Percentiles rank a stretch among this genome's conserved stretches.
phyloP scores from a whole-genome alignment of 2,888 invertebrate species.

The Dryomyza anilis region DNA sequence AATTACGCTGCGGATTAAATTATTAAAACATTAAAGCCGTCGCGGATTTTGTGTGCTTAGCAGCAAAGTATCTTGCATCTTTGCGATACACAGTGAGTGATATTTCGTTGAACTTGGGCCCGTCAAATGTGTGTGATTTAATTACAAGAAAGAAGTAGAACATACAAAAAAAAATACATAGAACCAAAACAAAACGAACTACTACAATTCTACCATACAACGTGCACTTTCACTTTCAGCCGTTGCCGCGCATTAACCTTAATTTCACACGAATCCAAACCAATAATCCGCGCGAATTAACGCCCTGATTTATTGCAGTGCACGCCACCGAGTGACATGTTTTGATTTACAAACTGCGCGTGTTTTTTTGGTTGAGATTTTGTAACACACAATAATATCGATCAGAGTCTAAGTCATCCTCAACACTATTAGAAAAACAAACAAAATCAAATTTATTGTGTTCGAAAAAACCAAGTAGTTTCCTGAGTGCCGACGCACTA shows the following conservation, averaged over 20 bases:
- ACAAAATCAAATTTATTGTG: no score
- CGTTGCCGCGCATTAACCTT: conserved; percentile 1
- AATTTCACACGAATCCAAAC: no score
- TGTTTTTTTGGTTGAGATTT: no score
- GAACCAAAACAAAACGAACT: neutral
- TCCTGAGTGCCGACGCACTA: no score
- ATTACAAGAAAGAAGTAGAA: neutral
- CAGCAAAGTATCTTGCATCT: conserved; percentile 26
- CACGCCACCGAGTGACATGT: neutral
- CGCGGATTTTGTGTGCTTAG: conserved; percentile 43
- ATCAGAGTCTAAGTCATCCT: no score
- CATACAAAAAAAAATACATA: neutral
- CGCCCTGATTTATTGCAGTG: neutral
- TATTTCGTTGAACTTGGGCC: no score
- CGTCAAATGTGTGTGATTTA: no score
- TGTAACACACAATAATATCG: no score
- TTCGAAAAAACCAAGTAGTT: neutral
- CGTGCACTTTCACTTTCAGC: neutral
- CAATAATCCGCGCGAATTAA: neutral
- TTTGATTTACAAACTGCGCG: no score
- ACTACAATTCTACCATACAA: neutral
- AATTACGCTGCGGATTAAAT: conserved; percentile 58
- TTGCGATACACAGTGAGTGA: no score
- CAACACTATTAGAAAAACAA: no score
- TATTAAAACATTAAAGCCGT: conserved; percentile 56